phyloP scores from a whole-genome alignment of 2,888 invertebrate genomes.

The Baccha elongata region DNA sequence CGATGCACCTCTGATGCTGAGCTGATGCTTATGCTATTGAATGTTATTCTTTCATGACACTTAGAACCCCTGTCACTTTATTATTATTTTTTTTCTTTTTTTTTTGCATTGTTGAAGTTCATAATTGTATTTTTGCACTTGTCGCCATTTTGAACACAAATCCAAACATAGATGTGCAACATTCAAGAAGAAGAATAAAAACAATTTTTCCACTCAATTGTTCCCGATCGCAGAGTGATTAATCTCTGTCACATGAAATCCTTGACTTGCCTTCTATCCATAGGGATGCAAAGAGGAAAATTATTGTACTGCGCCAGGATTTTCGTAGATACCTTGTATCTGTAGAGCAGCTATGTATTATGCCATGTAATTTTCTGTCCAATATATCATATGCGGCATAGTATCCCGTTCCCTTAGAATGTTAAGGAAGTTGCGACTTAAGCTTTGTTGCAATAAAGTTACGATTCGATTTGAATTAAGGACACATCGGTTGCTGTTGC shows the following conservation, averaged over 20 bases:
- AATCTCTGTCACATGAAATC: conserved; percentile 69
- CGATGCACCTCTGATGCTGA: conserved; percentile 6
- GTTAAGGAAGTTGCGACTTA: conserved; percentile 18
- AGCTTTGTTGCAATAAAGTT: conserved; percentile 51
- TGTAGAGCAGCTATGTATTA: conserved; percentile 15
- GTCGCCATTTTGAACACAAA: conserved; percentile 45
- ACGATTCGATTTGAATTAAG: conserved; percentile 68
- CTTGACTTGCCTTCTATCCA: conserved; percentile 49
- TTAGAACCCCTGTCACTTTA: conserved; percentile 35
- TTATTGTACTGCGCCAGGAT: conserved; percentile 24
- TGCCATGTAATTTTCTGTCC: conserved; percentile 52
- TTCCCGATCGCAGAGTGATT: conserved; percentile 61
- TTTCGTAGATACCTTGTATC: conserved; percentile 57
- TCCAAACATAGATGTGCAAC: conserved; percentile 21
- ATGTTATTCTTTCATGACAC: conserved; percentile 56
- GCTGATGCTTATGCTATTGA: conserved; percentile 35
- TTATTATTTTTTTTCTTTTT: conserved; percentile 8
- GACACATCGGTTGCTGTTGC: conserved; percentile 20
- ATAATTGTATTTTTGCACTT: conserved; percentile 68
- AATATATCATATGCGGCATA: conserved; percentile 46
- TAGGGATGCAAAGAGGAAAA: background rate
- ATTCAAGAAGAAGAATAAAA: background rate
- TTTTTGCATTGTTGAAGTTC: conserved; percentile 39
- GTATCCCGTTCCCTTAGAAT: background rate
- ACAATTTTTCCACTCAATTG: conserved; percentile 53